Conservation (phyloP, 30 jellyfish, hydroid and myxozoan species). For the Morbakka virulenta region DNA sequence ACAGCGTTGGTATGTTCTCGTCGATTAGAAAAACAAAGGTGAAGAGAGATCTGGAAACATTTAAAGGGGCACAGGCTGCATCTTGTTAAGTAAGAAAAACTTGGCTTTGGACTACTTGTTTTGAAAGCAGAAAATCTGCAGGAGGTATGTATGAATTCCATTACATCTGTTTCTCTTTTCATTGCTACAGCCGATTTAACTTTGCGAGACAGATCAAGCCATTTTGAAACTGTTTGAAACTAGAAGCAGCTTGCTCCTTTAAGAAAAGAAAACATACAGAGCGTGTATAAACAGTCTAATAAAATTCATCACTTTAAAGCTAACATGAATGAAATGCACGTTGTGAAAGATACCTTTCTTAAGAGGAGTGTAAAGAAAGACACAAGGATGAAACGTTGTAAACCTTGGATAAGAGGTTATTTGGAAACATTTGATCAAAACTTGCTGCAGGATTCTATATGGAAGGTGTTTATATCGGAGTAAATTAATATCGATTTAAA, state of each 20-base stretch:
- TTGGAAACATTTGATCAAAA: conserved; percentile 47
- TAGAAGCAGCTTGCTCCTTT: conserved; percentile 33
- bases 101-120: conserved; percentile 28
- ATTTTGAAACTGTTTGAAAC: conserved; percentile 19
- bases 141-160: conserved; percentile 19
- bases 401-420: conserved; percentile 40
- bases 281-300: conserved; percentile 26
- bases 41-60: conserved; percentile 19
- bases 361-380: conserved; percentile 23
- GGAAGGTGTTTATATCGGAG: conserved; percentile 14
- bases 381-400: conserved; percentile 43
- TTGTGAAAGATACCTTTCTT: conserved; percentile 25
- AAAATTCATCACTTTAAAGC: conserved; percentile 8
- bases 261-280: conserved; percentile 27
- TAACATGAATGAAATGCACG: conserved; percentile 20
- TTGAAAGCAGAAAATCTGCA: conserved; percentile 25
- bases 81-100: conserved; percentile 14
- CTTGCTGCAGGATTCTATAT: conserved; percentile 42
- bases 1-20: conserved; percentile 27
- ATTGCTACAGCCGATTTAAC: conserved; percentile 40
- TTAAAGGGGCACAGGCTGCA: conserved; percentile 14
- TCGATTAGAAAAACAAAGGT: conserved; percentile 38
- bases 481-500: conserved; percentile 28
- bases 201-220: conserved; percentile 39
- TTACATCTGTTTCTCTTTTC: conserved; percentile 28